A percentile compares a stretch with the other conserved stretches of the same genome.
phyloP scores from a whole-genome alignment of 2,797 vertebrate genomes.

The Psittacula echo region DNA sequence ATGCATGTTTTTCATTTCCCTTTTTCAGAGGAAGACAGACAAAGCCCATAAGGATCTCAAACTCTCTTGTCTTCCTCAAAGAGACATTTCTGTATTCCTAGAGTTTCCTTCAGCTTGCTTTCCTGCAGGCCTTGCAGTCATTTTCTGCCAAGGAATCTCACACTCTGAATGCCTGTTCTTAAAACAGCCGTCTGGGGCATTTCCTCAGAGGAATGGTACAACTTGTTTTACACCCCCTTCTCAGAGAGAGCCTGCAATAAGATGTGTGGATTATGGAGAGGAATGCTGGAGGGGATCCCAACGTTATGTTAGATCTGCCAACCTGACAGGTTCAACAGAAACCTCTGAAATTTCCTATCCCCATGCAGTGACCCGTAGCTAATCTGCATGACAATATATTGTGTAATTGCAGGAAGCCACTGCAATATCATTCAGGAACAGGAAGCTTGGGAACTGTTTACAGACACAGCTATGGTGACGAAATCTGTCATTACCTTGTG shows the following conservation, averaged over 20 bases:
- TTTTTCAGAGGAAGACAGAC: not conserved
- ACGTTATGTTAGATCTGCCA: conserved; percentile 63
- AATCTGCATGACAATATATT: conserved; percentile 73
- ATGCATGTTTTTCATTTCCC: not conserved
- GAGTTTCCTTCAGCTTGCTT: not conserved
- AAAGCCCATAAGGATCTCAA: not conserved
- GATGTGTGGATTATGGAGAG: conserved; percentile 54
- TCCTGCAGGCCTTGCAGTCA: not conserved
- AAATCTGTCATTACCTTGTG: conserved; percentile 48
- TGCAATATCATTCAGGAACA: conserved; percentile 19
- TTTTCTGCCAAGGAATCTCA: not conserved
- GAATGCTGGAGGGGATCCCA: conserved; percentile 71
- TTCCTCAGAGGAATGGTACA: not conserved
- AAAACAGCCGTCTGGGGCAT: not conserved
- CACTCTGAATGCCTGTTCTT: not conserved
- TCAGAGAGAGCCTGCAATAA: conserved; percentile 63
- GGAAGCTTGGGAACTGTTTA: conserved; percentile 30
- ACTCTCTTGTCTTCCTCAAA: not conserved
- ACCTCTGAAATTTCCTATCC: conserved; percentile 73
- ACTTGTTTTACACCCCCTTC: conserved; percentile 9
- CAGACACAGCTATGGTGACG: not conserved
- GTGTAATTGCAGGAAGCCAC: conserved; percentile 69
- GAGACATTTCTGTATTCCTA: not conserved
- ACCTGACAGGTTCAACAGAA: conserved; percentile 72
- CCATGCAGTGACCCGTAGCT: conserved; percentile 66